These are phyloP conservation scores for Selene dorsalis DNA, from an alignment of 2,797 vertebrate species.

Conservation along the genomic window DNA sequence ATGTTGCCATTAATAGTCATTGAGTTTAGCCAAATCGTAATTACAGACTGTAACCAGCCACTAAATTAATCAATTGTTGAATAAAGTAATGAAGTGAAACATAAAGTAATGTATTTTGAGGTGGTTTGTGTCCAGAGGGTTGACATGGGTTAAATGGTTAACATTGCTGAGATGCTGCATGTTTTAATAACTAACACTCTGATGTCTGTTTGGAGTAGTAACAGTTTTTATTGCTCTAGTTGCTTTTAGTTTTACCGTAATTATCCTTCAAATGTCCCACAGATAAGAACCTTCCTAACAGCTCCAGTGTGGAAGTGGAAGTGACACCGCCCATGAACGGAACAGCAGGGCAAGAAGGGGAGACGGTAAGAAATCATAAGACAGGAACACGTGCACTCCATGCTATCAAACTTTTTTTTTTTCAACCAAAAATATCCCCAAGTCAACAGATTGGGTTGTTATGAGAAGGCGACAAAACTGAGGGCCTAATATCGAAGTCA, in stretches of 20 bases:
- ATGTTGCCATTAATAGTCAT: background rate
- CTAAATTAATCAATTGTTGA: background rate
- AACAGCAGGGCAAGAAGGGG: slow-evolving; percentile 89
- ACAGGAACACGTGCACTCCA: background rate
- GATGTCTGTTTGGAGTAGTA: background rate
- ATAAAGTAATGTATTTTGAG: background rate
- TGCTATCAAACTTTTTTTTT: background rate
- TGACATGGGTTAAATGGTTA: background rate
- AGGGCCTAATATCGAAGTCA: slow-evolving; percentile 43
- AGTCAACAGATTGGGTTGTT: background rate
- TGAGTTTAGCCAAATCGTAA: background rate
- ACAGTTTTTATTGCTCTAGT: slow-evolving; percentile 3
- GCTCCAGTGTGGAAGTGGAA: slow-evolving; percentile 94
- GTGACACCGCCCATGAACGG: slow-evolving; percentile 95
- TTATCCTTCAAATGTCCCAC: slow-evolving; percentile 47
- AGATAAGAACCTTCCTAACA: slow-evolving; percentile 95
- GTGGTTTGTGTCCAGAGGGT: background rate
- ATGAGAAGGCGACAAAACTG: slow-evolving; percentile 1
- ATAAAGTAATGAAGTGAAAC: background rate
- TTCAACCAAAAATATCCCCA: background rate
- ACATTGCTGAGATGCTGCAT: background rate
- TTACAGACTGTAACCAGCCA: background rate
- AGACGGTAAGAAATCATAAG: slow-evolving; percentile 78
- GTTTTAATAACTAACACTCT: background rate
- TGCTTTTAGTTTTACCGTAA: slow-evolving; percentile 12